phyloP scores from a whole-genome alignment of 1,140 invertebrate genomes.

The Anoplolepis gracilipes region DNA sequence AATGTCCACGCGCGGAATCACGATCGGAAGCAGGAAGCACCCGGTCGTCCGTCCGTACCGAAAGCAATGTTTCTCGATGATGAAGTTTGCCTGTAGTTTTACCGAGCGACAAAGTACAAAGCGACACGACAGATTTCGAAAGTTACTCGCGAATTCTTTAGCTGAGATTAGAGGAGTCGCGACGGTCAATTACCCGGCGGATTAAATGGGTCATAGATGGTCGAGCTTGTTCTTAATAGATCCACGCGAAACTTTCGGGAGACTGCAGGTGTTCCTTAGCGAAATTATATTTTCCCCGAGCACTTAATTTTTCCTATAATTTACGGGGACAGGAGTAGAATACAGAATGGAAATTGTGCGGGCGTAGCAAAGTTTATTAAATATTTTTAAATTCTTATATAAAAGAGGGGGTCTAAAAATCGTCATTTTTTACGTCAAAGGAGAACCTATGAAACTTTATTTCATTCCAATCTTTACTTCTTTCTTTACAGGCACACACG shows the following conservation, averaged over 20 bases:
- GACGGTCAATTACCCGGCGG: slow-evolving; percentile 23
- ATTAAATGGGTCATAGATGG: slow-evolving; percentile 22
- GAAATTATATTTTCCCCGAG: neutral
- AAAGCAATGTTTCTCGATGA: slow-evolving; percentile 63
- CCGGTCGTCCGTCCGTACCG: slow-evolving; percentile 31
- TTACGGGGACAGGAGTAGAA: no score
- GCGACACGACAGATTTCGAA: slow-evolving; percentile 26
- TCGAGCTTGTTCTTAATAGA: neutral
- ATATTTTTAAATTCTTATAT: neutral
- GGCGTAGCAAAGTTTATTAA: neutral
- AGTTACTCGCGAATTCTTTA: slow-evolving; percentile 36
- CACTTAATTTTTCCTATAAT: neutral
- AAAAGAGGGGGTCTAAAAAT: neutral
- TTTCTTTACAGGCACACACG: no score
- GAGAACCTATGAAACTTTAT: no score
- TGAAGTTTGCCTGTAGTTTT: slow-evolving; percentile 58
- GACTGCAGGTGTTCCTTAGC: neutral
- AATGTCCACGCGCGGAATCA: slow-evolving; percentile 69
- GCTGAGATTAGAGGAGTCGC: slow-evolving; percentile 22
- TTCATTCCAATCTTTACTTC: no score
- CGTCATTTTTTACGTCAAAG: no score
- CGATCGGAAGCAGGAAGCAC: slow-evolving; percentile 57
- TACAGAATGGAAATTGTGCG: neutral
- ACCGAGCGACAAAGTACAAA: slow-evolving; percentile 7
- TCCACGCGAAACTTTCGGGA: neutral